These are phyloP conservation scores for Heterohyrax brucei DNA, from an alignment of 2,797 vertebrate genomes.

Conservation along the genomic window DNA sequence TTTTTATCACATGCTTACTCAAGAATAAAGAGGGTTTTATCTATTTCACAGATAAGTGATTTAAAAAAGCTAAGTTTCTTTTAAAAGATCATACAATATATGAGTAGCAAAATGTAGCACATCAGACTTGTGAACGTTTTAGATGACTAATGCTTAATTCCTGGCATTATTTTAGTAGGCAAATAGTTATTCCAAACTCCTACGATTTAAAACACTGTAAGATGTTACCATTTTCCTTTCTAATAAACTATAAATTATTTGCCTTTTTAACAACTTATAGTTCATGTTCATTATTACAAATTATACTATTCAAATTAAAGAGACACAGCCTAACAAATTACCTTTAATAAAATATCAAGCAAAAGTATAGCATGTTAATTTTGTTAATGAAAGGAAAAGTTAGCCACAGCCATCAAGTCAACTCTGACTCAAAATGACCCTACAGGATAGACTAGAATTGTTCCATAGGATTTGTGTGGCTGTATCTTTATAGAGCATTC, in stretches of 20 bases:
- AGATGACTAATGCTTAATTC: constrained; percentile 44
- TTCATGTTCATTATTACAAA: constrained; percentile 61
- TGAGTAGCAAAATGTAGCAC: constrained; percentile 45
- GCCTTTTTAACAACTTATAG: constrained; percentile 66
- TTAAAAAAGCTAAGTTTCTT: neutral
- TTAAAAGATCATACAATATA: constrained; percentile 6
- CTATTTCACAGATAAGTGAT: constrained; percentile 19
- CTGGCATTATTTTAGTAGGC: constrained; percentile 56
- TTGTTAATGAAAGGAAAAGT: constrained; percentile 59
- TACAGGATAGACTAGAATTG: too few species aligned
- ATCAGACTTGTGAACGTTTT: constrained; percentile 51
- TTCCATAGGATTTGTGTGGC: too few species aligned
- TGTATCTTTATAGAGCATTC: too few species aligned
- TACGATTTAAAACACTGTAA: constrained; percentile 16
- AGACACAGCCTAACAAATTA: constrained; percentile 59
- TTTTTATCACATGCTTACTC: constrained; percentile 42
- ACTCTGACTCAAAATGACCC: too few species aligned
- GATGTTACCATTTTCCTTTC: constrained; percentile 43
- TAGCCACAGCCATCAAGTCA: too few species aligned
- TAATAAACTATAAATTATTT: neutral
- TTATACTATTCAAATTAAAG: constrained; percentile 56
- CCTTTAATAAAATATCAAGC: constrained; percentile 48
- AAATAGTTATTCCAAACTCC: constrained; percentile 54
- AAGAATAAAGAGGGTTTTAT: constrained; percentile 10
- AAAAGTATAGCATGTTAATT: constrained; percentile 50